phyloP scores from a whole-genome alignment of 2,888 invertebrate species.

The Boloria selene region DNA sequence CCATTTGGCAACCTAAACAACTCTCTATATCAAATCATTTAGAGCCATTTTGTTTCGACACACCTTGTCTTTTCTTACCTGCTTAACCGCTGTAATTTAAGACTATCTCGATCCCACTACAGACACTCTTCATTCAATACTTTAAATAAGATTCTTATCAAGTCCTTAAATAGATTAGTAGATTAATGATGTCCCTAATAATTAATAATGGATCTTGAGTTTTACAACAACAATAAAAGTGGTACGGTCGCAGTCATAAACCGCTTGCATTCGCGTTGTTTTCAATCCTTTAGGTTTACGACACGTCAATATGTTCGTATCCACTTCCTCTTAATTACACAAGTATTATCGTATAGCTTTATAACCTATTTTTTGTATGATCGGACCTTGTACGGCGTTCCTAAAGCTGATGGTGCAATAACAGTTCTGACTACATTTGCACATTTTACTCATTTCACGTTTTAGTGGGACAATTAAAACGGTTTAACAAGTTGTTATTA shows the following conservation, averaged over 20 bases:
- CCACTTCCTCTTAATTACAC: slow-evolving; percentile 78
- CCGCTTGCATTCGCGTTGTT: slow-evolving; percentile 75
- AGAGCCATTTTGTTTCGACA: slow-evolving; percentile 37
- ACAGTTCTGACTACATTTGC: slow-evolving; percentile 37
- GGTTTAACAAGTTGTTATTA: slow-evolving; percentile 39
- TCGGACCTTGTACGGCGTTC: slow-evolving; percentile 48
- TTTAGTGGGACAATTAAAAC: slow-evolving; percentile 39
- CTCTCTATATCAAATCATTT: slow-evolving; percentile 38
- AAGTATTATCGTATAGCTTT: slow-evolving; percentile 68
- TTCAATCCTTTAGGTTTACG: slow-evolving; percentile 77
- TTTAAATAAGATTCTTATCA: slow-evolving; percentile 83
- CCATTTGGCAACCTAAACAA: slow-evolving; percentile 32
- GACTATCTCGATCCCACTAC: slow-evolving; percentile 81
- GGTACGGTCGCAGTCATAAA: slow-evolving; percentile 75
- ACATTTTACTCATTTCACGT: slow-evolving; percentile 28
- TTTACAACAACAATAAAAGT: slow-evolving; percentile 82
- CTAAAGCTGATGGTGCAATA: slow-evolving; percentile 49
- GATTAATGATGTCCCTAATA: slow-evolving; percentile 83
- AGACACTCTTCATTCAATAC: slow-evolving; percentile 82
- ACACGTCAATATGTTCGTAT: slow-evolving; percentile 78
- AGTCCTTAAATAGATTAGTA: slow-evolving; percentile 82
- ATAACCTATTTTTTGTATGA: slow-evolving; percentile 67
- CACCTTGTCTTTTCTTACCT: slow-evolving; percentile 40
- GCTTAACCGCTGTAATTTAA: slow-evolving; percentile 61
- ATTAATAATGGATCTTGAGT: slow-evolving; percentile 82